Evolutionary conservation across 2,888 invertebrate genomes (phyloP).

Genomic region (Autographa pulchrina): DNA sequence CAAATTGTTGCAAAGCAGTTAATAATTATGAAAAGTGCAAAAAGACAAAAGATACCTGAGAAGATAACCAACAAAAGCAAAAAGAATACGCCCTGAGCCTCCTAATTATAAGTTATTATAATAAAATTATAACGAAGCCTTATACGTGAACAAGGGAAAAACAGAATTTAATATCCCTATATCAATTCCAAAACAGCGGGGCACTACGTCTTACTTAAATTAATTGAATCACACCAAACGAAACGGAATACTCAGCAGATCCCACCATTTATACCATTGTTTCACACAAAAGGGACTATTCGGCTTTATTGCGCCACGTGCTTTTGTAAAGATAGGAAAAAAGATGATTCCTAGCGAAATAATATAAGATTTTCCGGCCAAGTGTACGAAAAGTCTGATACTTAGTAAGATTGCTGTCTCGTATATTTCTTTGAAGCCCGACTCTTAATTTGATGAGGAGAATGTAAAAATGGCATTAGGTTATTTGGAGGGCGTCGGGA

Average conservation of each 20-base stretch:
- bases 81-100: conserved; percentile 16
- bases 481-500: conserved; percentile 66
- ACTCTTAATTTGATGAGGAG: conserved; percentile 82
- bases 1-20: not conserved
- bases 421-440: conserved; percentile 73
- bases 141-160: conserved; percentile 48
- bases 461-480: conserved; percentile 81
- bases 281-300: conserved; percentile 73
- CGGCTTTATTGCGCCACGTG: conserved; percentile 73
- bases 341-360: conserved; percentile 72
- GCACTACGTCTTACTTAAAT: conserved; percentile 67
- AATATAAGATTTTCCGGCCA: conserved; percentile 75
- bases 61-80: not conserved
- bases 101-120: conserved; percentile 47
- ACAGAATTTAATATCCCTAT: conserved; percentile 65
- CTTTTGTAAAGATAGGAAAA: conserved; percentile 70
- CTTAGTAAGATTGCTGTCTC: conserved; percentile 76
- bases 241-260: conserved; percentile 63
- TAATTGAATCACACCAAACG: conserved; percentile 73
- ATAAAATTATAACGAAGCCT: conserved; percentile 43
- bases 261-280: conserved; percentile 71
- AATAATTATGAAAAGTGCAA: not conserved
- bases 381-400: conserved; percentile 63
- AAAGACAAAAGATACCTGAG: conserved; percentile 13
- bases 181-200: conserved; percentile 62